A percentile compares a stretch with the other conserved stretches of the same genome.
phyloP scores from a whole-genome alignment of 2,888 invertebrate genomes.

The Ceraclea dissimilis region DNA sequence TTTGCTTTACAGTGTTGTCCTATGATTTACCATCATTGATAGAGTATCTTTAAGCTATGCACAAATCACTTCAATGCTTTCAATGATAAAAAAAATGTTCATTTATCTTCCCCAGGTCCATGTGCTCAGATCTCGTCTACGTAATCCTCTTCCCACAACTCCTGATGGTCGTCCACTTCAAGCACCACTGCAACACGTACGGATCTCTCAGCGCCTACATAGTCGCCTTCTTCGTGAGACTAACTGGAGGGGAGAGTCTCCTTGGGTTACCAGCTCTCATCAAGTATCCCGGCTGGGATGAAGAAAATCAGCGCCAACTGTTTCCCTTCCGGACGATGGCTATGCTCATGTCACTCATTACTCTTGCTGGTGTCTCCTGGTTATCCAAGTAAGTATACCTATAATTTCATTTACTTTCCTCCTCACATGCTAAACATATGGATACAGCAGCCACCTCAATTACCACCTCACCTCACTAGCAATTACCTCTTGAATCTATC shows the following conservation, averaged over 20 bases:
- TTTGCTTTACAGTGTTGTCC: too few relatives aligned
- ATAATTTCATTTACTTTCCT: too few relatives aligned
- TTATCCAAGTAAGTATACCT: constrained; percentile 55
- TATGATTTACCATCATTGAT: too few relatives aligned
- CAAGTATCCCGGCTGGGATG: constrained; percentile 79
- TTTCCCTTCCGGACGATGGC: constrained; percentile 96
- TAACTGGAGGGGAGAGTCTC: constrained; percentile 82
- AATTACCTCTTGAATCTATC: background rate
- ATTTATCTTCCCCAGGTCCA: constrained; percentile 57
- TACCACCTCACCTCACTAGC: too few relatives aligned
- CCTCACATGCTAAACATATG: background rate
- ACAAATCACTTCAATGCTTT: too few relatives aligned
- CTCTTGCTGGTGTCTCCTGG: constrained; percentile 73
- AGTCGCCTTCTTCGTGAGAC: constrained; percentile 71
- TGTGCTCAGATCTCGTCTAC: constrained; percentile 98
- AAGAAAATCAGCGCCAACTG: constrained; percentile 55
- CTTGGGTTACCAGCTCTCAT: constrained; percentile 77
- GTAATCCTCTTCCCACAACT: constrained; percentile 98
- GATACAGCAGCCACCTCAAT: background rate
- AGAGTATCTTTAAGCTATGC: too few relatives aligned
- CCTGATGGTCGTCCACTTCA: constrained; percentile 95
- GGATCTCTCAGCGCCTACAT: constrained; percentile 88
- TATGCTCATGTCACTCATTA: constrained; percentile 80
- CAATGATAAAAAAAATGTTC: background rate
- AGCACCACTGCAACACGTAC: constrained; percentile 92